Evolutionary conservation across 2,113 vertebrate species (phyloP), one percentile per base, ranked within the genome.

Genomic region (Oreochromis niloticus): DNA sequence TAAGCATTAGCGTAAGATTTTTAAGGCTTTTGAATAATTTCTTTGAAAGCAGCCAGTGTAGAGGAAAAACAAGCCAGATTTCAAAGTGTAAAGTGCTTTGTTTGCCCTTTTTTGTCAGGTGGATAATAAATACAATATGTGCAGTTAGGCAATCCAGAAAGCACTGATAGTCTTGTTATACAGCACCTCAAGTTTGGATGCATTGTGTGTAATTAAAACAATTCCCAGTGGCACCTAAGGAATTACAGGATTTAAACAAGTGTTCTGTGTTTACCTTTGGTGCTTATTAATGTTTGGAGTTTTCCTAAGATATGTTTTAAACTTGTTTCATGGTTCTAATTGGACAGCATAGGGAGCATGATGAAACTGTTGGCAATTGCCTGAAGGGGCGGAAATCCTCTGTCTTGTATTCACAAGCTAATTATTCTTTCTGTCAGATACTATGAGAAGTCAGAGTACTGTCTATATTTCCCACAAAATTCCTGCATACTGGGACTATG

Each of bases 361-460:
- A 93, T 91, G 92, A 91, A 88, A 94, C 41, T 81, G 43, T 43
- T n/a, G 57, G 89, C 81, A 94, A 94, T 14, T 43, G 39, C 7
- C 61, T 85, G 89, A 59, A 41, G 86, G 75, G 83, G 34, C 32
- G 3, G 1, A 71, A 39, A 50, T 75, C 79, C 5, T 78, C 16
- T 27, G 39, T 66, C 34, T 24, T 55, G 13, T 63, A 34, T 71
- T 84, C 57, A 22, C 56, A 34, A 34, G 46, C 66, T 80, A 41
- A 81, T 71, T 36, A 59, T 63, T 81, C 16, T 85, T 79, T 86
- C 13, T 57, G 71, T 83, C 68, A 81, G 80, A 41, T 75, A 50
- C 36, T 61, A 30, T 17, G 34, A 78, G 34, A 71, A 66, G 14
- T 68, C 10, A 61, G 13, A 86, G 19, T 34, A 54, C 7, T 50